phyloP scores from a whole-genome alignment of 2,888 invertebrate genomes.

The Scaptomyza cyrtandrae region DNA sequence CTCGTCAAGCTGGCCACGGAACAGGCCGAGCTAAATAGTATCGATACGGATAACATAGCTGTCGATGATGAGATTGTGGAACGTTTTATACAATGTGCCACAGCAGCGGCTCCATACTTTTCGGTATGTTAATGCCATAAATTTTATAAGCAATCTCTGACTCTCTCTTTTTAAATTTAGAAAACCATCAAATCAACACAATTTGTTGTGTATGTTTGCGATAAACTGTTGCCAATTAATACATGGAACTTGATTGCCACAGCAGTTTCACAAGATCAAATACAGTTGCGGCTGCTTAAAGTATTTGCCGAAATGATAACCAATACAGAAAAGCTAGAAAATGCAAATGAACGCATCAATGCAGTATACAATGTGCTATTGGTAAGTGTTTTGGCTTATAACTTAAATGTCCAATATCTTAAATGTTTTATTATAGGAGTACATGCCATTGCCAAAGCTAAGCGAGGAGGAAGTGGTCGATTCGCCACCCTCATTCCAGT shows the following conservation, averaged over 20 bases:
- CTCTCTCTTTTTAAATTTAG: slow-evolving; percentile 85
- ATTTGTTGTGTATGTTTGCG: slow-evolving; percentile 93
- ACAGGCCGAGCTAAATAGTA: slow-evolving; percentile 92
- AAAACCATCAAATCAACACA: slow-evolving; percentile 93
- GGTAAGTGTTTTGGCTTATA: slow-evolving; percentile 85
- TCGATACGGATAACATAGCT: slow-evolving; percentile 85
- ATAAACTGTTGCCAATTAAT: slow-evolving; percentile 91
- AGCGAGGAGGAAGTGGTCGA: slow-evolving; percentile 86
- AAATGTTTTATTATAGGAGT: slow-evolving; percentile 86
- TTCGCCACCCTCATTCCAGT: slow-evolving; percentile 92
- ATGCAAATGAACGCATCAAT: slow-evolving; percentile 90
- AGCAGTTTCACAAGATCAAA: slow-evolving; percentile 87
- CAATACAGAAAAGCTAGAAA: slow-evolving; percentile 91
- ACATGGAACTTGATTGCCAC: slow-evolving; percentile 87
- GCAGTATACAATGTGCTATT: slow-evolving; percentile 91
- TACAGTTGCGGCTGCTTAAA: slow-evolving; percentile 92
- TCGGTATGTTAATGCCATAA: slow-evolving; percentile 86
- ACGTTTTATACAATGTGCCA: slow-evolving; percentile 93
- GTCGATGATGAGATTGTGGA: slow-evolving; percentile 90
- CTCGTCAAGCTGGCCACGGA: slow-evolving; percentile 93
- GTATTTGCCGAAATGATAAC: slow-evolving; percentile 94
- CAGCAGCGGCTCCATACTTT: slow-evolving; percentile 93
- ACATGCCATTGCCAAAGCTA: slow-evolving; percentile 94
- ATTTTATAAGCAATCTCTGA: slow-evolving; percentile 1
- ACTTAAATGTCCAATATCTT: background rate